These are phyloP conservation scores for Phrixothrix hirtus DNA, from an alignment of 2,888 invertebrate species.

Conservation along the genomic window DNA sequence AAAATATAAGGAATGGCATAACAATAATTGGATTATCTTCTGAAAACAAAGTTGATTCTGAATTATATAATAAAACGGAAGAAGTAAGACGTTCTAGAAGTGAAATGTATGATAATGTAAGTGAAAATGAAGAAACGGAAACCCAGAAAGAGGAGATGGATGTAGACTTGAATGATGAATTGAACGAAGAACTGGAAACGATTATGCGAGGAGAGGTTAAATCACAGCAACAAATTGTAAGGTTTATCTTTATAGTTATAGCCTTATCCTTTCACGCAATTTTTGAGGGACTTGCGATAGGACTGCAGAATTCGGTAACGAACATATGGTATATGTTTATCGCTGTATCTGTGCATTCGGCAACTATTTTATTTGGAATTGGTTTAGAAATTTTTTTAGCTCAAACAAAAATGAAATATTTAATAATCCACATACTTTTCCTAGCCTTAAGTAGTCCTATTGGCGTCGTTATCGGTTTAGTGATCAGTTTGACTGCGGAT, in stretches of 20 bases:
- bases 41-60: background rate
- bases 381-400: slow-evolving; percentile 69
- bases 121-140: slow-evolving; percentile 1
- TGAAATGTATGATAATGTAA: slow-evolving; percentile 25
- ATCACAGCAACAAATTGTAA: slow-evolving; percentile 49
- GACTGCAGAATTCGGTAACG: slow-evolving; percentile 67
- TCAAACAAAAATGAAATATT: slow-evolving; percentile 46
- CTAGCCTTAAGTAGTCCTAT: slow-evolving; percentile 58
- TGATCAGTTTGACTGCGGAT: slow-evolving; percentile 52
- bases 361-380: slow-evolving; percentile 79
- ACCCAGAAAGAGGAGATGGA: background rate
- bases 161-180: too few species aligned
- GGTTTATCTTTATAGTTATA: slow-evolving; percentile 58
- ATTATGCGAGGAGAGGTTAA: slow-evolving; percentile 39
- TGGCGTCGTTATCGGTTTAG: slow-evolving; percentile 57
- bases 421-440: slow-evolving; percentile 55
- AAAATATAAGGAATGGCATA: too few species aligned
- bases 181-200: slow-evolving; percentile 36
- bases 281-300: slow-evolving; percentile 82
- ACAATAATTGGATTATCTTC: slow-evolving; percentile 1
- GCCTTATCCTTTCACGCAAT: slow-evolving; percentile 78
- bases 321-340: slow-evolving; percentile 66
- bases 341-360: slow-evolving; percentile 78
- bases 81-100: slow-evolving; percentile 16
- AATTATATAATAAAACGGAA: background rate